Percentiles rank a stretch among this genome's conserved stretches.
Evolutionary conservation across 2,888 invertebrate genomes (phyloP).

Genomic region (Ophioninae sp.): DNA sequence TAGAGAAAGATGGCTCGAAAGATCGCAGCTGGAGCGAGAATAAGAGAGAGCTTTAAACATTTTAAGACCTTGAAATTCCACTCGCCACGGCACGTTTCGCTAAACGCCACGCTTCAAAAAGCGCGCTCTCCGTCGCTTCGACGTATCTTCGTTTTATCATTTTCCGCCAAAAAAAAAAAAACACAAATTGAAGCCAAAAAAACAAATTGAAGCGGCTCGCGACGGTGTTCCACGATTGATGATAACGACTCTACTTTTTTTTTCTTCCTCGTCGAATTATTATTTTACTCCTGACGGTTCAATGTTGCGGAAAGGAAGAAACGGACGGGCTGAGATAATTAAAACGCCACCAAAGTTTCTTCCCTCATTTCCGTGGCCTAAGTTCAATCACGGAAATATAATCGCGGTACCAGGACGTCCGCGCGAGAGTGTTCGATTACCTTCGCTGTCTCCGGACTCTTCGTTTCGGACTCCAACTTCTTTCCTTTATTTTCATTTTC

Average conservation of each 20-base stretch:
- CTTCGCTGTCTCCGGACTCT: constrained; percentile 22
- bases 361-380: too few species aligned
- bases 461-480: constrained; percentile 24
- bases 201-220: too few species aligned
- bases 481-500: not conserved
- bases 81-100: not conserved
- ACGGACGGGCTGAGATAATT: too few species aligned
- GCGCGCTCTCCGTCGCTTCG: not conserved
- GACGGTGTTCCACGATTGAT: too few species aligned
- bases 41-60: constrained; percentile 16
- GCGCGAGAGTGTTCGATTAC: not conserved
- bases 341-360: too few species aligned
- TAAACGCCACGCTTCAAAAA: constrained; percentile 1
- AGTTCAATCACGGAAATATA: not conserved
- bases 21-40: constrained; percentile 23
- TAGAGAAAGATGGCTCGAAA: constrained; percentile 46
- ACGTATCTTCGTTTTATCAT: not conserved
- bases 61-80: constrained; percentile 26
- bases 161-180: not conserved
- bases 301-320: too few species aligned
- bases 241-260: not conserved
- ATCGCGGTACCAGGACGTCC: constrained; percentile 9
- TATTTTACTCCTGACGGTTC: too few species aligned
- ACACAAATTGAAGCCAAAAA: too few species aligned
- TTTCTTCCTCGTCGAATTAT: not conserved